Evolutionary conservation across 2,797 vertebrate genomes (phyloP), one percentile per base, ranked within the genome.

Genomic region (Lepilemur ruficaudatus): DNA sequence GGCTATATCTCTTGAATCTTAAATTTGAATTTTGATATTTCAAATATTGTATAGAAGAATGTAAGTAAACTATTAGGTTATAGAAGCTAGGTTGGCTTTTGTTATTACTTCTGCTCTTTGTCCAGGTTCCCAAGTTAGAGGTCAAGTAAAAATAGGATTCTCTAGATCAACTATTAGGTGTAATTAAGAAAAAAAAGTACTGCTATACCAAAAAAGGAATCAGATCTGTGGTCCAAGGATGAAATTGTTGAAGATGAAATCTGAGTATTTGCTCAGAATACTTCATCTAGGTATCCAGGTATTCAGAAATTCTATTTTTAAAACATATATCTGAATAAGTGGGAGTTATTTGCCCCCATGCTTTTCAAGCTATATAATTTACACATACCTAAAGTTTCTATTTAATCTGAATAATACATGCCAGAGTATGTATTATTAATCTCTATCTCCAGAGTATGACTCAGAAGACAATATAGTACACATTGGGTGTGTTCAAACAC

Each of bases 401-500:
- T 79, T 63, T 63, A 52, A 63, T 83, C 30, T 69, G 59, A 89
- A 81, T 67, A 46, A 43, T 35, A 18, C 13, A 57, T 6, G 8
- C 25, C 5, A 65, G 15, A 65, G 15, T n/a, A 65, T 65, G 63
- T n/a, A n/a, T 65, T 65, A n/a, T 65, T 65, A 65, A 65, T 65
- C 32, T 65, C 32, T n/a, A n/a, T 76, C 32, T 46, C 15, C 20
- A 20, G 38, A 32, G 6, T 28, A 43, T 96, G 89, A 95, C 81
- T 95, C 84, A 69, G 50, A 15, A 28, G 41, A 35, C 22, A 32
- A 57, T 0, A 9, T 7, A 7, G 30, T 80, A 67, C 52, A 23
- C 38, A 55, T 65, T 41, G 55, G 63, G 50, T 90, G 84, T 92
- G 73, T 92, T 89, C 91, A 87, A 41, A 91, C 41, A 50, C 76